Percentiles rank a stretch among this genome's conserved stretches.
Evolutionary conservation across 2,797 vertebrate species (phyloP).

Genomic region (Sorex maritimensis): DNA sequence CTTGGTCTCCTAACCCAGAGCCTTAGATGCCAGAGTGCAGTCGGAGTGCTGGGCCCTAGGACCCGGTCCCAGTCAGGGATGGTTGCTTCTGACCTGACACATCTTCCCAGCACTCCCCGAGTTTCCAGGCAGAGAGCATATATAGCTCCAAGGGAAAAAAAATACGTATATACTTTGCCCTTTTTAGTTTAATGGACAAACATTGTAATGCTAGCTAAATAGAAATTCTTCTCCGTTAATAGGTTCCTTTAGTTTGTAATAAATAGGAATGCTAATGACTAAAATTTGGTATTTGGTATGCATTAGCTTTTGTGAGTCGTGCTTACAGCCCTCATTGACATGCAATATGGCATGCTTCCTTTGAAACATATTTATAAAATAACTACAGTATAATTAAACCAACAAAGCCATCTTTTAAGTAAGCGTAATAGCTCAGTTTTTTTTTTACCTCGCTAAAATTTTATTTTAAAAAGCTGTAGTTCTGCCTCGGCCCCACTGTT

Average conservation of each 20-base stretch:
- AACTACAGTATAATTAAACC: constrained; percentile 93
- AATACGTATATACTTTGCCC: constrained; percentile 82
- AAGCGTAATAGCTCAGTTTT: constrained; percentile 90
- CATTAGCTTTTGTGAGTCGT: constrained; percentile 91
- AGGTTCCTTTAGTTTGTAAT: constrained; percentile 91
- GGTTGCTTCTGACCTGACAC: constrained; percentile 47
- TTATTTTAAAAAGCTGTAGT: constrained; percentile 89
- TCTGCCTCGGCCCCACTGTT: constrained; percentile 87
- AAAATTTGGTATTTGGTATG: constrained; percentile 92
- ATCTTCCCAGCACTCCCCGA: constrained; percentile 41
- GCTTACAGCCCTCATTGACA: constrained; percentile 91
- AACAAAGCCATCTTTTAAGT: constrained; percentile 93
- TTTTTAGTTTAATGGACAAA: constrained; percentile 90
- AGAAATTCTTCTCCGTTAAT: constrained; percentile 91
- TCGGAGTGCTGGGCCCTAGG: not conserved
- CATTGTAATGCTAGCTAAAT: constrained; percentile 91
- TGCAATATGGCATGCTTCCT: constrained; percentile 92
- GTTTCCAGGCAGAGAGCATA: constrained; percentile 74
- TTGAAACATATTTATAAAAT: constrained; percentile 94
- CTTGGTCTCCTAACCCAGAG: too few species aligned
- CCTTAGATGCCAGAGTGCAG: too few species aligned
- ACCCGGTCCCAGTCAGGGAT: constrained; percentile 56
- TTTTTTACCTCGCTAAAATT: constrained; percentile 85
- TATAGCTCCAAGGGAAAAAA: constrained; percentile 58
- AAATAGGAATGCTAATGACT: constrained; percentile 92